Evolutionary conservation across 2,113 vertebrate genomes (phyloP), one percentile per base, ranked within the genome.

Genomic region (Eublepharis macularius): DNA sequence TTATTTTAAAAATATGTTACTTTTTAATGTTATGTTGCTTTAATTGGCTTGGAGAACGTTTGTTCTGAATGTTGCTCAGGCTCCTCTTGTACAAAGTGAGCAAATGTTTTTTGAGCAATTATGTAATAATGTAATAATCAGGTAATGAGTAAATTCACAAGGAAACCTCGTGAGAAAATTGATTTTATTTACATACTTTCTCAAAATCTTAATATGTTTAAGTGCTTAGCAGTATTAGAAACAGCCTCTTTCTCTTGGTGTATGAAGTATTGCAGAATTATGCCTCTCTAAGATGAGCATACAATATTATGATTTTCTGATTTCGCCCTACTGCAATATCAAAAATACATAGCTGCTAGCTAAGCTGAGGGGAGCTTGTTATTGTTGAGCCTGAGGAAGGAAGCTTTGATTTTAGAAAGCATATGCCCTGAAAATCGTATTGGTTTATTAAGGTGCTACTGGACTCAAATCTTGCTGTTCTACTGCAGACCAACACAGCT

Each of bases 231-330:
- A 88, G 76, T 60, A 87, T 81, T 80, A 93, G 47, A 73, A 85
- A 86, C 54, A 81, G 87, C 75, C 77, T 65, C 81, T 90, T 91
- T 92, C 87, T 95, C 91, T 91, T 73, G 76, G 70, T 2, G 24
- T 16, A 9, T 91, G 83, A 93, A 87, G 76, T 87, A 87, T 82
- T 91, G 70, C 84, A 93, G 87, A 93, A 93, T 92, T 93, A 94
- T 91, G 86, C 90, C 90, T 89, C 91, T 91, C 88, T 93, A 91
- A 90, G 90, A 93, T 87, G 90, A 91, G 93, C 57, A 11, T 77
- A 63, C 36, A 92, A 92, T 91, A 93, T 93, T 92, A 93, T 91
- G 89, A 93, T 92, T 83, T 93, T 94, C 90, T 94, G 91, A 93
- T 95, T 91, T 93, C 87, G 94, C 92, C 91, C 91, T 88, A 92